phyloP scores from a whole-genome alignment of 1,140 invertebrate species.

The Vanessa tameamea region DNA sequence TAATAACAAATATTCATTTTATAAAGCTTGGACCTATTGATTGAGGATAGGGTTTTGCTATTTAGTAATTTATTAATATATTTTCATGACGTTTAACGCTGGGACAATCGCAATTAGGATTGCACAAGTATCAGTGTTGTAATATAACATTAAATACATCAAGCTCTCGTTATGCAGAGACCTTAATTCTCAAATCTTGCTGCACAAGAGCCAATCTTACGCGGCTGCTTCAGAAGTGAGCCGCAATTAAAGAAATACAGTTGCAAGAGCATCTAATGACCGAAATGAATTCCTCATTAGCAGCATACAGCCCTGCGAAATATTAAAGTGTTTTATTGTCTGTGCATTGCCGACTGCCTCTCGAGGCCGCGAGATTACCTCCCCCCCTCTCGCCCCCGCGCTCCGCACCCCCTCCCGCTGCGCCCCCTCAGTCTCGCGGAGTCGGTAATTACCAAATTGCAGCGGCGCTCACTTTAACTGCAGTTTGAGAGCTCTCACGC shows the following conservation, averaged over 20 bases:
- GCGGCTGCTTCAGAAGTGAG: constrained; percentile 32
- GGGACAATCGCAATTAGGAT: background rate
- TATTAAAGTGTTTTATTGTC: constrained; percentile 51
- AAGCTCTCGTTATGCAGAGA: constrained; percentile 1
- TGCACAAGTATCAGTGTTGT: background rate
- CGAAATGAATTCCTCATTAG: constrained; percentile 52
- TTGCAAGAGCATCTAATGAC: constrained; percentile 40
- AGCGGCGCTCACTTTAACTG: constrained; percentile 55
- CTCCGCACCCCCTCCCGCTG: constrained; percentile 8
- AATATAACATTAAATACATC: background rate
- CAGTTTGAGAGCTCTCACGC: constrained; percentile 50
- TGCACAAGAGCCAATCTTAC: constrained; percentile 34
- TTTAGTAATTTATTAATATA: no score
- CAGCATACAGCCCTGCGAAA: constrained; percentile 41
- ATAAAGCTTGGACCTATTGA: no score
- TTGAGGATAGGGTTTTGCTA: no score
- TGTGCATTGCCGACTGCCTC: constrained; percentile 45
- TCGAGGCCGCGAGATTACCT: constrained; percentile 49
- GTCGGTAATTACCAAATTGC: constrained; percentile 64
- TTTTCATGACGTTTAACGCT: no score
- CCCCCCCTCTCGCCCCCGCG: constrained; percentile 14
- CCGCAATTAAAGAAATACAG: constrained; percentile 39
- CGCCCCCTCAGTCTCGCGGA: constrained; percentile 26
- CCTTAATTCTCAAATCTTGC: constrained; percentile 12
- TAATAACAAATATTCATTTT: no score